Percentiles rank a stretch among this genome's conserved stretches.
Evolutionary conservation across 2,888 invertebrate species (phyloP).

Genomic region (Rhyacophila evoluta): DNA sequence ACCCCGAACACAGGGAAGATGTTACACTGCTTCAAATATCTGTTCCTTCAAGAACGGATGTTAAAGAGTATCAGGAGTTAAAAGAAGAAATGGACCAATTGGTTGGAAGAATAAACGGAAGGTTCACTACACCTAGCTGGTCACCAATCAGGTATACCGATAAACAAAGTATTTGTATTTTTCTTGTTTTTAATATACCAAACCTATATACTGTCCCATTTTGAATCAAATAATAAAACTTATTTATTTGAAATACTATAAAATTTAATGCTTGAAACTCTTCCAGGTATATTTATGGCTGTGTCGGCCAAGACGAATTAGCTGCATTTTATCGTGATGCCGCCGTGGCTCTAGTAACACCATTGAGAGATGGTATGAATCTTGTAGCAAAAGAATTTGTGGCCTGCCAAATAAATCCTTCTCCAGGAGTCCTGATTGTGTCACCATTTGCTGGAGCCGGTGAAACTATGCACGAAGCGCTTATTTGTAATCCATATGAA

Average conservation of each 20-base stretch:
- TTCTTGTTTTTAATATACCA: no score
- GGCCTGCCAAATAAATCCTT: constrained; percentile 88
- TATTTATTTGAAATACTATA: no score
- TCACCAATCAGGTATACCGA: constrained; percentile 87
- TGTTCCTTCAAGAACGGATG: constrained; percentile 90
- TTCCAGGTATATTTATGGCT: constrained; percentile 83
- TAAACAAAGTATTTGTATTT: no score
- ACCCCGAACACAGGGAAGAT: constrained; percentile 88
- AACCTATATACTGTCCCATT: no score
- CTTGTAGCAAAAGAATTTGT: constrained; percentile 94
- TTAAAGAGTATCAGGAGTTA: constrained; percentile 89
- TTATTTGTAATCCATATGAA: constrained; percentile 91
- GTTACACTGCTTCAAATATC: constrained; percentile 86
- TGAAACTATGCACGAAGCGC: constrained; percentile 93
- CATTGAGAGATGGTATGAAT: constrained; percentile 91
- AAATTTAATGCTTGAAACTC: no score
- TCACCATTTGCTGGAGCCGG: constrained; percentile 94
- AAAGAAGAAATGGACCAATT: constrained; percentile 93
- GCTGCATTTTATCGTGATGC: constrained; percentile 90
- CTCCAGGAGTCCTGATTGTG: constrained; percentile 88
- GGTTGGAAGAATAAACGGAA: constrained; percentile 88
- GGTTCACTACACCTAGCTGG: constrained; percentile 92
- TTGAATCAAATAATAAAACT: no score
- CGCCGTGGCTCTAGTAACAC: constrained; percentile 88
- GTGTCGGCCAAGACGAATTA: constrained; percentile 86